Conservation (phyloP, 2,797 vertebrate species). For the Acridotheres tristis region DNA sequence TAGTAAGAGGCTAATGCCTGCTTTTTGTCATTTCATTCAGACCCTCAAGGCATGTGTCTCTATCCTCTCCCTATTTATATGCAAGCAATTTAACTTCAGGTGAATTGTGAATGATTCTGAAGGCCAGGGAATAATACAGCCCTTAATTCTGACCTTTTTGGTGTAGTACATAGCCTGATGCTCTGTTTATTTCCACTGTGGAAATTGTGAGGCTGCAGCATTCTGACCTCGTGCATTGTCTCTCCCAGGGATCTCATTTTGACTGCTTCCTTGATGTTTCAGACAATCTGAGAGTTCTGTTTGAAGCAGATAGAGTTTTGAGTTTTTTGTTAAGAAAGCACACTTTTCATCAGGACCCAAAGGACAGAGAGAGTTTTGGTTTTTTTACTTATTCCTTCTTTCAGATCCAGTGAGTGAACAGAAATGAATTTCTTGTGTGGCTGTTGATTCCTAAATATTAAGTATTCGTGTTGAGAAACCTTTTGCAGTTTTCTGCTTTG, state of each 20-base stretch:
- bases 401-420: background rate
- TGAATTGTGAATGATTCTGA: background rate
- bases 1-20: background rate
- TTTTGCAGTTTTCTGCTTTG: background rate
- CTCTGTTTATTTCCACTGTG: background rate
- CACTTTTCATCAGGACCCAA: slow-evolving; percentile 21
- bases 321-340: slow-evolving; percentile 1
- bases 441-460: background rate
- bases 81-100: background rate
- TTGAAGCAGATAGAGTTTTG: slow-evolving; percentile 19
- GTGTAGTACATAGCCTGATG: background rate
- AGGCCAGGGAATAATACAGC: background rate
- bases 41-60: background rate
- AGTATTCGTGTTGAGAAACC: background rate
- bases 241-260: slow-evolving; percentile 21
- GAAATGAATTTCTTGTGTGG: background rate
- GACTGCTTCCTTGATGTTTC: slow-evolving; percentile 35
- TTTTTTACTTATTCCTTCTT: background rate
- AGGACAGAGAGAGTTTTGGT: background rate
- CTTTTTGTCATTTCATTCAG: background rate
- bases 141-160: background rate
- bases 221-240: background rate
- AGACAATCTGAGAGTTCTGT: background rate
- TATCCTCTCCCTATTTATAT: background rate
- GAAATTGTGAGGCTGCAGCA: background rate